Percentiles rank a stretch among this genome's conserved stretches.
These are phyloP conservation scores for Lepas anatifera DNA, from an alignment of 2,888 invertebrate genomes.

Conservation along the genomic window DNA sequence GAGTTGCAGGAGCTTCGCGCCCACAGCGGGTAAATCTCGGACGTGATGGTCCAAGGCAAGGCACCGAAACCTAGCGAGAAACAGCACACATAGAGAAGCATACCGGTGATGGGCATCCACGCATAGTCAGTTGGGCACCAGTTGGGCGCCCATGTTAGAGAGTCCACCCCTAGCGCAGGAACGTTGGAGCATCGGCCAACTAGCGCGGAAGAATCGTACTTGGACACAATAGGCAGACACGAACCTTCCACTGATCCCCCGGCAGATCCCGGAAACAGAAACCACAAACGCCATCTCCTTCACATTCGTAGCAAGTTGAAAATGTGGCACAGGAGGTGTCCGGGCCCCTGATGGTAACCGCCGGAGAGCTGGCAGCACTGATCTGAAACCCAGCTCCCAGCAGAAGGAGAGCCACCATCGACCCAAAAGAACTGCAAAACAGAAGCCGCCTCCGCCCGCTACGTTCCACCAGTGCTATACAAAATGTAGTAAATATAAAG, in stretches of 20 bases:
- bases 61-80: constrained; percentile 43
- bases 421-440: constrained; percentile 32
- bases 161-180: too few species aligned
- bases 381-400: constrained; percentile 37
- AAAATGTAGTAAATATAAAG: constrained; percentile 38
- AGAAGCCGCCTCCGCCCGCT: constrained; percentile 35
- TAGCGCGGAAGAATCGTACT: neutral
- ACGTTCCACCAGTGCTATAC: constrained; percentile 38
- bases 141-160: constrained; percentile 23
- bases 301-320: constrained; percentile 36
- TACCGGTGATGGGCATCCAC: constrained; percentile 36
- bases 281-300: constrained; percentile 36
- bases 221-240: constrained; percentile 28
- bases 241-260: constrained; percentile 30
- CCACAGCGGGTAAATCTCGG: constrained; percentile 44
- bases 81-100: constrained; percentile 37
- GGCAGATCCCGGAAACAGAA: constrained; percentile 33
- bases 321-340: constrained; percentile 37
- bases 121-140: constrained; percentile 23
- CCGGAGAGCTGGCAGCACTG: constrained; percentile 36
- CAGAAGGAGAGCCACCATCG: constrained; percentile 34
- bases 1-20: constrained; percentile 39
- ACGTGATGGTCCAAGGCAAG: constrained; percentile 44
- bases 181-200: neutral
- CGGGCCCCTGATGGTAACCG: constrained; percentile 37